A percentile compares a stretch with the other conserved stretches of the same genome.
phyloP scores from a whole-genome alignment of 2,113 vertebrate species.

The Pao palembangensis region DNA sequence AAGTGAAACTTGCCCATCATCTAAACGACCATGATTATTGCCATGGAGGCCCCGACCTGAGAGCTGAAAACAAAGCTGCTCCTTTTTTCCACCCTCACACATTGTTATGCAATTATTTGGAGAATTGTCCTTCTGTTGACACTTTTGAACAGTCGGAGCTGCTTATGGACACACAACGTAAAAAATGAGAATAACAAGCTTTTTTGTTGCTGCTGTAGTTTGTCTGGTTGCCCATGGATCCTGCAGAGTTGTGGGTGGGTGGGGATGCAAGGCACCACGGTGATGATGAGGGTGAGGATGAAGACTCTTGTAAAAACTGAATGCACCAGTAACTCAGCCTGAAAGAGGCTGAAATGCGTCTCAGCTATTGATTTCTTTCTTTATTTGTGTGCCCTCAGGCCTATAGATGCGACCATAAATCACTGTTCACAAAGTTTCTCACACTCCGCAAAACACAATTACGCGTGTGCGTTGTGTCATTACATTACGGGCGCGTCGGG shows the following conservation, averaged over 20 bases:
- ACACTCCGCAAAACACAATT: conserved; percentile 23
- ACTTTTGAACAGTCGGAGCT: too few species aligned
- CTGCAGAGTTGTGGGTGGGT: conserved; percentile 23
- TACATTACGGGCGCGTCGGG: background rate
- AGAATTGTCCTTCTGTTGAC: too few species aligned
- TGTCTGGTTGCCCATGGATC: too few species aligned
- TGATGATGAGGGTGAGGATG: conserved; percentile 13
- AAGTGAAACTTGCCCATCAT: background rate
- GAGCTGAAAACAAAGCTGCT: too few species aligned
- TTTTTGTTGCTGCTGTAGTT: background rate
- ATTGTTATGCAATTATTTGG: too few species aligned
- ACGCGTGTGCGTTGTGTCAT: background rate
- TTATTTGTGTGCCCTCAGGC: conserved; percentile 11
- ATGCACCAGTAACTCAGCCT: background rate
- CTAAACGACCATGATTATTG: too few species aligned
- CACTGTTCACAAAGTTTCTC: conserved; percentile 52
- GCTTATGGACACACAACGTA: too few species aligned
- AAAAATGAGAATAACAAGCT: background rate
- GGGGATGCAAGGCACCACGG: conserved; percentile 37
- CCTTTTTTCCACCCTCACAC: too few species aligned
- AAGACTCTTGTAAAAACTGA: too few species aligned
- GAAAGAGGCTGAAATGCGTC: too few species aligned
- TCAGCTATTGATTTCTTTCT: background rate
- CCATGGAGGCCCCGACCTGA: too few species aligned
- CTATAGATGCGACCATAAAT: conserved; percentile 28